phyloP scores from a whole-genome alignment of 2,113 vertebrate species.

The Phyllostomus hastatus region DNA sequence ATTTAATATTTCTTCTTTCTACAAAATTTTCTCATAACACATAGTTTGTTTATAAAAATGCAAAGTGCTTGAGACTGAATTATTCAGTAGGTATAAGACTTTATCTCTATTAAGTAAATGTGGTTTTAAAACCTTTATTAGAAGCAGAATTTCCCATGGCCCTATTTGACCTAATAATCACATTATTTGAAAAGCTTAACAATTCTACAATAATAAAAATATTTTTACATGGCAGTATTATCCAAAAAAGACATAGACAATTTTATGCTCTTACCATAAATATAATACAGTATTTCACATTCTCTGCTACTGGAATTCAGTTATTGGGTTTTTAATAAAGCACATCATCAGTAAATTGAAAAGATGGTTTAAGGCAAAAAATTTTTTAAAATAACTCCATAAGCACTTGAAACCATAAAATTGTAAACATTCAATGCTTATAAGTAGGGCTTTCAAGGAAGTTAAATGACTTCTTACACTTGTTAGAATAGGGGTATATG shows the following conservation, averaged over 20 bases:
- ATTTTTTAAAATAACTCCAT: background rate
- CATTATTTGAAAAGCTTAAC: conserved; percentile 50
- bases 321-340: conserved; percentile 71
- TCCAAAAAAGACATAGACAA: conserved; percentile 34
- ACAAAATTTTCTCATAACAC: conserved; percentile 7
- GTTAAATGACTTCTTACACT: conserved; percentile 7
- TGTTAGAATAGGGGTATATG: background rate
- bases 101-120: conserved; percentile 51
- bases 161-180: conserved; percentile 43
- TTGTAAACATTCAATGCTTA: conserved; percentile 28
- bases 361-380: conserved; percentile 59
- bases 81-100: conserved; percentile 15
- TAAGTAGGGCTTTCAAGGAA: conserved; percentile 17
- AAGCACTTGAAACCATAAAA: conserved; percentile 47
- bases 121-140: conserved; percentile 45
- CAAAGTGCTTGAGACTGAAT: background rate
- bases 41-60: conserved; percentile 36
- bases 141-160: conserved; percentile 4
- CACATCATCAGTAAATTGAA: conserved; percentile 53
- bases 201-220: conserved; percentile 30
- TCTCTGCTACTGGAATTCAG: conserved; percentile 57
- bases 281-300: conserved; percentile 46
- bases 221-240: background rate
- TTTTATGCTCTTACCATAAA: conserved; percentile 42
- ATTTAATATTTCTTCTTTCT: background rate